These are phyloP conservation scores for Anodontia alba DNA, from an alignment of 2,888 invertebrate species.

Conservation along the genomic window DNA sequence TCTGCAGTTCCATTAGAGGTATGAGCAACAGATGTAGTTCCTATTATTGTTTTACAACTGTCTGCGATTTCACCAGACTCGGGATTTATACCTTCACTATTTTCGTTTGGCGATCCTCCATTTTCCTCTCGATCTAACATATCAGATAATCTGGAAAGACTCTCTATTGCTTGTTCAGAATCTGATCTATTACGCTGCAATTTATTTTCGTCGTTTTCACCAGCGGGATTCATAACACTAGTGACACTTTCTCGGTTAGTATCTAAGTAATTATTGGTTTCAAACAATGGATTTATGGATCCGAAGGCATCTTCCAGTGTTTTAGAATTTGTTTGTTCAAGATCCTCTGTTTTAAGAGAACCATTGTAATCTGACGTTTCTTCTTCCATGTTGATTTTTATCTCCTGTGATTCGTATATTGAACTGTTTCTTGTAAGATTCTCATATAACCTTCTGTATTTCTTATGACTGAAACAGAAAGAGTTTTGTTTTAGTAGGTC, in stretches of 20 bases:
- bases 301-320: not conserved
- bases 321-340: not conserved
- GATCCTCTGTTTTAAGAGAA: slow-evolving; percentile 5
- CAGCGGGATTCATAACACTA: not conserved
- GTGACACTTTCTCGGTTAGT: not conserved
- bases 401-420: slow-evolving; percentile 69
- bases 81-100: not conserved
- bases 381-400: slow-evolving; percentile 61
- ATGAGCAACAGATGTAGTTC: too few relatives aligned
- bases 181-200: not conserved
- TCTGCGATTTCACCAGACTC: not conserved
- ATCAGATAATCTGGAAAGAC: not conserved
- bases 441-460: slow-evolving; percentile 57
- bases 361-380: slow-evolving; percentile 60
- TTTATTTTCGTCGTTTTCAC: not conserved
- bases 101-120: not conserved
- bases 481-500: too few relatives aligned
- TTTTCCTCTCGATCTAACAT: not conserved
- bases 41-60: not conserved
- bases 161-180: slow-evolving; percentile 3
- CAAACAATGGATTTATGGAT: not conserved
- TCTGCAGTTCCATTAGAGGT: not conserved
- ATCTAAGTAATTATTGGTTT: not conserved
- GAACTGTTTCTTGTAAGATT: slow-evolving; percentile 63
- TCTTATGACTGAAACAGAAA: slow-evolving; percentile 43